Conservation (phyloP, 2,113 vertebrate genomes). For the Rhabdornis inornatus region DNA sequence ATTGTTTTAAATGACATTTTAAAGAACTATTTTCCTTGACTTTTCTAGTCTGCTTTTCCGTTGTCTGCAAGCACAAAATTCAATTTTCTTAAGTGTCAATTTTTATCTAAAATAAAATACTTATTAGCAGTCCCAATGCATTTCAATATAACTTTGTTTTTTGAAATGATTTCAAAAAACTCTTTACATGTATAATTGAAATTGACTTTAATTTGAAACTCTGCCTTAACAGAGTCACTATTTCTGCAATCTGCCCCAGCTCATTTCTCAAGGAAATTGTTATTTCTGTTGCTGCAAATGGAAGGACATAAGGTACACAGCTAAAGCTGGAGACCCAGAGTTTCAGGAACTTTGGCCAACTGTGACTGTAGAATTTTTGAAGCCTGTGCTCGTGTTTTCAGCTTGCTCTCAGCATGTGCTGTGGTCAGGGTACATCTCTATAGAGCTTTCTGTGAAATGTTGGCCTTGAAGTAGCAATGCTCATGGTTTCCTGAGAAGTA, state of each 20-base stretch:
- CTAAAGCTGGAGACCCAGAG: neutral
- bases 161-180: neutral
- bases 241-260: neutral
- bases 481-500: neutral
- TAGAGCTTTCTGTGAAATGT: neutral
- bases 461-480: neutral
- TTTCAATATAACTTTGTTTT: conserved; percentile 3
- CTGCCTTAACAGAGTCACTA: neutral
- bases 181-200: conserved; percentile 19
- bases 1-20: neutral
- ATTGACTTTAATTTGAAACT: conserved; percentile 13
- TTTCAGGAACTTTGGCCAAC: neutral
- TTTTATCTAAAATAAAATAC: conserved; percentile 33
- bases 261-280: neutral
- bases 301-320: fast-evolving
- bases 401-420: neutral
- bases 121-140: neutral
- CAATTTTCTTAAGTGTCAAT: conserved; percentile 11
- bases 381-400: fast-evolving
- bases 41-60: neutral
- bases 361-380: neutral
- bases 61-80: conserved; percentile 1
- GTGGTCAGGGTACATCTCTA: neutral
- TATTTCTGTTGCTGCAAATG: neutral
- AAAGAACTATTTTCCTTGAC: neutral